Evolutionary conservation across 1,140 invertebrate species (phyloP).

Genomic region (Tetranychus urticae): DNA sequence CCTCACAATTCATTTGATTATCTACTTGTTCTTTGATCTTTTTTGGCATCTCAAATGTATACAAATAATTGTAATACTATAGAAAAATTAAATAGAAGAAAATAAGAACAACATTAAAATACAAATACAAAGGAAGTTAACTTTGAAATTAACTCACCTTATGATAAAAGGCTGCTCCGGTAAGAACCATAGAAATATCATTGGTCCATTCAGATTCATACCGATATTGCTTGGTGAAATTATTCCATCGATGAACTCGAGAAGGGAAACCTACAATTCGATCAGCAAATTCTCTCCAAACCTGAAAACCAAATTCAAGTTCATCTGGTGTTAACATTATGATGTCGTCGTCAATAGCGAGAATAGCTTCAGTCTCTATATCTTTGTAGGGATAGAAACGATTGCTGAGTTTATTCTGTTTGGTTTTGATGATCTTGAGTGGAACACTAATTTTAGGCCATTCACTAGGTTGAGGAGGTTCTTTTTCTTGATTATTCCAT

Average conservation of each 20-base stretch:
- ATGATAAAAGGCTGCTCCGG: constrained; percentile 77
- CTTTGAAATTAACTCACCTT: constrained; percentile 29
- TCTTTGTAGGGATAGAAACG: constrained; percentile 68
- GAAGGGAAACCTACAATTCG: constrained; percentile 75
- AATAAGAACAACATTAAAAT: too few relatives aligned
- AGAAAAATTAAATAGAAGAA: constrained; percentile 16
- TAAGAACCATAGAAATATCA: constrained; percentile 73
- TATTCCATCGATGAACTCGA: constrained; percentile 67
- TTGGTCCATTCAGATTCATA: constrained; percentile 90
- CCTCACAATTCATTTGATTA: constrained; percentile 78
- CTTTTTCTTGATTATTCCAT: constrained; percentile 71
- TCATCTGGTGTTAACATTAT: constrained; percentile 80
- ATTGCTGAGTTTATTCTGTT: constrained; percentile 77
- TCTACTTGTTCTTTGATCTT: constrained; percentile 63
- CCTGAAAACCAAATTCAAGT: constrained; percentile 63
- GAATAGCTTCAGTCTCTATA: constrained; percentile 71
- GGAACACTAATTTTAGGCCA: constrained; percentile 46
- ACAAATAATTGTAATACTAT: constrained; percentile 61
- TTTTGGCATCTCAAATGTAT: constrained; percentile 51
- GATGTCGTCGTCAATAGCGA: constrained; percentile 80
- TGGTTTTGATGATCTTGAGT: constrained; percentile 66
- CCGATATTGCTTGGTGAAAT: constrained; percentile 49
- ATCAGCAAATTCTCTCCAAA: constrained; percentile 80
- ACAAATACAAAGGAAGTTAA: neutral
- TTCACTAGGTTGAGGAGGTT: constrained; percentile 30